Evolutionary conservation across 2,888 invertebrate species (phyloP).

Genomic region (Cheilosia urbana): DNA sequence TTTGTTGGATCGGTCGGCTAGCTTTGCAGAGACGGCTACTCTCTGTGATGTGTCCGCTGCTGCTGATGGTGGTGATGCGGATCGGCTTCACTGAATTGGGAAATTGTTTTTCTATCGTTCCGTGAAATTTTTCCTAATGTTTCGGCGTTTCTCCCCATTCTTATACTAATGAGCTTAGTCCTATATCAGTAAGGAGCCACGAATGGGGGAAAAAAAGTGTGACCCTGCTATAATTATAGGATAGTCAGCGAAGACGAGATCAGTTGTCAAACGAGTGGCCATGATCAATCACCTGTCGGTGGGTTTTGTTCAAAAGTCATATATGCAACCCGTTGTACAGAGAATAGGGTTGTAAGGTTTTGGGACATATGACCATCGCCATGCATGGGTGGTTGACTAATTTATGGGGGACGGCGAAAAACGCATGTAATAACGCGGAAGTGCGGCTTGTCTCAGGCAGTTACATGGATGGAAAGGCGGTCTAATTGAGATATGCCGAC

Average conservation of each 20-base stretch:
- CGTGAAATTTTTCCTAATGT: constrained; percentile 51
- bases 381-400: constrained; percentile 51
- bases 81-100: constrained; percentile 71
- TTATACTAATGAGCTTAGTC: constrained; percentile 67
- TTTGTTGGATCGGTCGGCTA: constrained; percentile 7
- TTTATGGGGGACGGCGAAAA: constrained; percentile 48
- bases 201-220: constrained; percentile 37
- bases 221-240: constrained; percentile 26
- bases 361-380: constrained; percentile 59
- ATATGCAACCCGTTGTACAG: constrained; percentile 6
- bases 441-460: constrained; percentile 16
- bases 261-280: constrained; percentile 53
- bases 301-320: constrained; percentile 56
- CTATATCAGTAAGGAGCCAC: constrained; percentile 13
- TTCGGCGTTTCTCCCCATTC: constrained; percentile 21
- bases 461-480: constrained; percentile 65
- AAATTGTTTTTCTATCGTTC: constrained; percentile 55
- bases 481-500: constrained; percentile 61
- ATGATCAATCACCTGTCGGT: constrained; percentile 74
- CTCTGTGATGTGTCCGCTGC: constrained; percentile 27
- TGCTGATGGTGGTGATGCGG: not conserved
- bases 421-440: constrained; percentile 55
- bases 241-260: constrained; percentile 15
- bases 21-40: not conserved
- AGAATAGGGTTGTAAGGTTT: constrained; percentile 49